A percentile compares a stretch with the other conserved stretches of the same genome.
Evolutionary conservation across 2,797 vertebrate genomes (phyloP).

Genomic region (Fundulus diaphanus): DNA sequence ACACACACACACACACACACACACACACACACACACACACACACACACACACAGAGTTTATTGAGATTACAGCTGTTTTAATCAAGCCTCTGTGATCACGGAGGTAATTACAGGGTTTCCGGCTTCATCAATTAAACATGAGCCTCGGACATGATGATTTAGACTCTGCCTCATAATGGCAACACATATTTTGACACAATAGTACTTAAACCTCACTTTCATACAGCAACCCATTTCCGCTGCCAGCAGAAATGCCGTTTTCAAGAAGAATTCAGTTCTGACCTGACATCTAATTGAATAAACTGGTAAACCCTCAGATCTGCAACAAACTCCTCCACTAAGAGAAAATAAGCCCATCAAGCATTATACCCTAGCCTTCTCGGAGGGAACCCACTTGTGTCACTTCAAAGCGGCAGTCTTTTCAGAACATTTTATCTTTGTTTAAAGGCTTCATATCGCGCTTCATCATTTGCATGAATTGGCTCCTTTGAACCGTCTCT

Average conservation of each 20-base stretch:
- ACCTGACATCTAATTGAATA: conserved; percentile 7
- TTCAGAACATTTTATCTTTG: conserved; percentile 43
- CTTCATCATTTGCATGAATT: conserved; percentile 63
- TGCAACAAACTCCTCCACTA: conserved; percentile 12
- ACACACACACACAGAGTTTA: conserved; percentile 16
- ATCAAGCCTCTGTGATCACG: conserved; percentile 51
- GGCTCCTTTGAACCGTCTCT: conserved; percentile 54
- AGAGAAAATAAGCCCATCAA: conserved; percentile 10
- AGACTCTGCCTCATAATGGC: conserved; percentile 41
- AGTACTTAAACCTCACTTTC: background rate
- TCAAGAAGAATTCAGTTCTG: background rate
- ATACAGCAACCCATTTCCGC: background rate
- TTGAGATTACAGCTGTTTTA: conserved; percentile 46
- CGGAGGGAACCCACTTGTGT: conserved; percentile 21
- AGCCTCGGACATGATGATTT: conserved; percentile 32
- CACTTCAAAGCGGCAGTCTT: conserved; percentile 39
- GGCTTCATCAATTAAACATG: conserved; percentile 71
- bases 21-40: conserved; percentile 6
- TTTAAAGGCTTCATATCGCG: conserved; percentile 40
- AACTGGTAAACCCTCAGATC: conserved; percentile 18
- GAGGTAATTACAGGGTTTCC: conserved; percentile 59
- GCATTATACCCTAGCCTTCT: background rate
- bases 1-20: conserved; percentile 8
- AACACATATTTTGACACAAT: background rate
- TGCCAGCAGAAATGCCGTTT: background rate